These are phyloP conservation scores for Abrostola tripartita DNA, from an alignment of 2,888 invertebrate genomes.

Conservation along the genomic window DNA sequence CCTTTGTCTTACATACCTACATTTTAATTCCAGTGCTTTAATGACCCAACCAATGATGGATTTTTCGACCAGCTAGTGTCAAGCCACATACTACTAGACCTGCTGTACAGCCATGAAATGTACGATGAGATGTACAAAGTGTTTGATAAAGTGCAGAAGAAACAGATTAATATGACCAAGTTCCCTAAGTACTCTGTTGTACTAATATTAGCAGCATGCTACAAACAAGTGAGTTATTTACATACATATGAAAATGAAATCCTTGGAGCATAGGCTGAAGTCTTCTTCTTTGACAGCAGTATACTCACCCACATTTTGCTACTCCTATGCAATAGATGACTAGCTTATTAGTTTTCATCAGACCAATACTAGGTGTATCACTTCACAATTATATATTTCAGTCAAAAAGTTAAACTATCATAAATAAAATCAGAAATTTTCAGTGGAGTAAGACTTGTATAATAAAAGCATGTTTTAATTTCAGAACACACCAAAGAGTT, in stretches of 20 bases:
- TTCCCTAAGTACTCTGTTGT: slow-evolving; percentile 91
- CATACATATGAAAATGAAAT: background rate
- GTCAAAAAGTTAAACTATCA: too few relatives aligned
- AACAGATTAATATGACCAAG: slow-evolving; percentile 89
- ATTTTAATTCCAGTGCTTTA: slow-evolving; percentile 86
- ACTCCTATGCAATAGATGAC: too few relatives aligned
- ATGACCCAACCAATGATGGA: slow-evolving; percentile 87
- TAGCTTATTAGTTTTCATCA: too few relatives aligned
- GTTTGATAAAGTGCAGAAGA: slow-evolving; percentile 89
- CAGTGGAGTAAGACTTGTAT: background rate
- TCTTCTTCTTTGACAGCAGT: too few relatives aligned
- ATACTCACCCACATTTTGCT: too few relatives aligned
- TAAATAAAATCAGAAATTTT: too few relatives aligned
- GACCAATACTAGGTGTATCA: too few relatives aligned
- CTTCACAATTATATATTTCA: too few relatives aligned
- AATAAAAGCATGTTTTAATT: slow-evolving; percentile 49
- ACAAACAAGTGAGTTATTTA: slow-evolving; percentile 90
- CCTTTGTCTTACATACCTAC: background rate
- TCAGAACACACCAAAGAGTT: slow-evolving; percentile 91
- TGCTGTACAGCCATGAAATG: slow-evolving; percentile 90
- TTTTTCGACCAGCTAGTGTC: slow-evolving; percentile 92
- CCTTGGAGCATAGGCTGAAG: too few relatives aligned
- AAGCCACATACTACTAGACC: slow-evolving; percentile 91
- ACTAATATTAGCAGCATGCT: slow-evolving; percentile 91
- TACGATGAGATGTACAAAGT: slow-evolving; percentile 90